Evolutionary conservation across 2,113 vertebrate genomes (phyloP), one percentile per base, ranked within the genome.

Genomic region (Axis porcinus): DNA sequence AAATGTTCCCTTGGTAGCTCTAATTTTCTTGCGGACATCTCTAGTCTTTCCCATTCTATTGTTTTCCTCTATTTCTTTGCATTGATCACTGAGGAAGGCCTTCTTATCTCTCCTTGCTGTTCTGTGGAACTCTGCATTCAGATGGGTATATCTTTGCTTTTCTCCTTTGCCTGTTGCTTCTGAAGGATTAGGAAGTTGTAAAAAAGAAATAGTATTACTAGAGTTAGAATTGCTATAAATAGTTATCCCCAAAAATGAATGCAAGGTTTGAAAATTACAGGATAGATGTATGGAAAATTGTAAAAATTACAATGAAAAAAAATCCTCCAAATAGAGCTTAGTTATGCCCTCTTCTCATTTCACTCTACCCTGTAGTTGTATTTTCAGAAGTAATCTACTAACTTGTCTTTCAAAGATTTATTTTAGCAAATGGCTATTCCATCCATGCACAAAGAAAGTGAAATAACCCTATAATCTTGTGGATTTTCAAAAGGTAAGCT

Each of bases 371-470:
- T 89, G 11, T 45, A 91, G 82, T 74, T 90, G n/a, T 82, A 94
- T 14, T 95, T 98, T 94, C 95, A 93, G 23, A 93, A 96, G 76
- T 40, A 62, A 17, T 12, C 91, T 90, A 67, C 83, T n/a, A 67
- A 11, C 50, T 95, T 91, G 10, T 93, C 92, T 96, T 91, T 97
- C 94, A 96, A 58, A 86, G 45, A 4, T 96, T 57, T 60, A 83
- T 98, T 98, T 98, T 95, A 93, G 58, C 30, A 97, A 98, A 97
- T 54, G 62, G 45, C 74, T 84, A n/a, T 6, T 94, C 74, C 81
- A 33, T 90, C 64, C 90, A 96, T 94, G 21, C 19, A 57, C 93
- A 97, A 93, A 36, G 78, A 50, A 89, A 97, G 79, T 76, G 4
- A 96, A 96, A 97, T 91, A 94, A 28, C 36, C 21, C 57, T 97